A percentile compares a stretch with the other conserved stretches of the same genome.
phyloP scores from a whole-genome alignment of 2,888 invertebrate species.

The Galerucella nymphaeae region DNA sequence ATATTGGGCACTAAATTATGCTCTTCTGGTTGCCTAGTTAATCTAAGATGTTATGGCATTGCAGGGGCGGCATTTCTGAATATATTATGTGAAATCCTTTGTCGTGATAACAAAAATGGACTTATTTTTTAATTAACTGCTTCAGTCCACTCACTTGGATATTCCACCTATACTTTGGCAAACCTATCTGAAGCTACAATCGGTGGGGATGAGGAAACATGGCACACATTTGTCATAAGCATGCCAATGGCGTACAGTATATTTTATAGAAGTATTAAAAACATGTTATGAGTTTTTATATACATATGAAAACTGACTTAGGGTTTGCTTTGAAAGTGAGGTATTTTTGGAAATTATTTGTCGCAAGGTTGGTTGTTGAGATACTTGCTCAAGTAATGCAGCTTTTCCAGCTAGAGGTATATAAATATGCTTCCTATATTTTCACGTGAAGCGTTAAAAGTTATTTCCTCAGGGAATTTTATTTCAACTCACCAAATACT shows the following conservation, averaged over 20 bases:
- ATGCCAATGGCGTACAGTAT: too few species aligned
- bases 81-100: background rate
- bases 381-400: background rate
- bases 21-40: conserved; percentile 49
- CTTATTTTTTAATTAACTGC: too few species aligned
- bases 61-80: conserved; percentile 16
- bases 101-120: background rate
- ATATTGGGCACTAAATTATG: conserved; percentile 60
- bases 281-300: too few species aligned
- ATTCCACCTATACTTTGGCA: too few species aligned
- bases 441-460: background rate
- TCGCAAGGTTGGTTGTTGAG: background rate
- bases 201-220: too few species aligned
- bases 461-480: background rate
- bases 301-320: too few species aligned
- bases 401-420: background rate
- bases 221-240: too few species aligned
- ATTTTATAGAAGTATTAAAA: too few species aligned
- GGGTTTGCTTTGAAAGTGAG: too few species aligned
- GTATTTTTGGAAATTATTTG: background rate
- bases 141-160: too few species aligned
- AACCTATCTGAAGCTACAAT: too few species aligned
- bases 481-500: conserved; percentile 4
- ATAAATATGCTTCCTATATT: background rate
- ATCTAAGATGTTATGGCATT: conserved; percentile 39